These are phyloP conservation scores for Dryocosmus kuriphilus DNA, from an alignment of 2,888 invertebrate genomes.

Conservation along the genomic window DNA sequence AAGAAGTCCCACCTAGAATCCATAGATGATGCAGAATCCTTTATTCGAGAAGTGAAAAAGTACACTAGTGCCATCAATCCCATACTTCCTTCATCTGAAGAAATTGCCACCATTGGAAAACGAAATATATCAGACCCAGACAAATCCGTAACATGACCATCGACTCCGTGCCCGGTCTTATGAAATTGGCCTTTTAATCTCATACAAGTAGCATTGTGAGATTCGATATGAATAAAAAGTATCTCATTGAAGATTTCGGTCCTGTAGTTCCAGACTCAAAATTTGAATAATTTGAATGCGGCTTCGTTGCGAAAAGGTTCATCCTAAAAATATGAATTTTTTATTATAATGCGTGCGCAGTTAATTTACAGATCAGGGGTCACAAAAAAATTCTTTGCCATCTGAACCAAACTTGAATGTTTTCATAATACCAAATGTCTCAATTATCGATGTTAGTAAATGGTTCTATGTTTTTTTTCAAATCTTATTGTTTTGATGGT, in stretches of 20 bases:
- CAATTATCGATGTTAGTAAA: slow-evolving; percentile 20
- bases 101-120: no score
- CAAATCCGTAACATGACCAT: no score
- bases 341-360: slow-evolving; percentile 15
- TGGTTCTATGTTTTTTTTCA: slow-evolving; percentile 5
- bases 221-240: no score
- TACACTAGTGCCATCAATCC: no score
- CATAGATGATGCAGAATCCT: no score
- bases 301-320: slow-evolving; percentile 1
- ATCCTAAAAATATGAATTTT: not conserved
- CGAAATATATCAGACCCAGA: no score
- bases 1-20: no score
- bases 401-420: slow-evolving; percentile 7
- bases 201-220: no score
- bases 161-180: no score
- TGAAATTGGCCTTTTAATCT: no score
- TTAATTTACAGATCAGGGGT: slow-evolving; percentile 35
- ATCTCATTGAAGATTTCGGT: not conserved
- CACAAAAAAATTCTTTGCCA: slow-evolving; percentile 27
- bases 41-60: no score
- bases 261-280: not conserved
- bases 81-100: no score
- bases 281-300: not conserved
- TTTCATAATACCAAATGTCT: not conserved
- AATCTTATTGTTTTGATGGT: slow-evolving; percentile 29